A percentile compares a stretch with the other conserved stretches of the same genome.
These are phyloP conservation scores for Datnioides undecimradiatus DNA, from an alignment of 2,113 vertebrate species.

Conservation along the genomic window DNA sequence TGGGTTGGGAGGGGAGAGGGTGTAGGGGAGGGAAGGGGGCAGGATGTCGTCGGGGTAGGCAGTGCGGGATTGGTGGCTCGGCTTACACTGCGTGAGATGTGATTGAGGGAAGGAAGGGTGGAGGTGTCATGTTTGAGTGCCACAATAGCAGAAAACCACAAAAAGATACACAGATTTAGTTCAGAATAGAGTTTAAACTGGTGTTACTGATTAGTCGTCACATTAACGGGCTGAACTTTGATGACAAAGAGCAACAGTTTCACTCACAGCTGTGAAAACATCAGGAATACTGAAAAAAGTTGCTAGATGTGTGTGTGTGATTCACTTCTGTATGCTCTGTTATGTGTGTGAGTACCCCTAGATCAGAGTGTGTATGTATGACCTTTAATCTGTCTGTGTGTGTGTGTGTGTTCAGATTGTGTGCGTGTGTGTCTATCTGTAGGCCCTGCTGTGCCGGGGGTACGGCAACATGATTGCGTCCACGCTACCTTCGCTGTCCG, in stretches of 20 bases:
- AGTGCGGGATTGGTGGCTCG: slow-evolving; percentile 75
- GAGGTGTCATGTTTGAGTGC: slow-evolving; percentile 77
- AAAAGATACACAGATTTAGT: slow-evolving; percentile 60
- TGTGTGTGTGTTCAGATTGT: slow-evolving; percentile 40
- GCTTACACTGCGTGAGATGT: slow-evolving; percentile 85
- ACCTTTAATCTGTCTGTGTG: slow-evolving; percentile 12
- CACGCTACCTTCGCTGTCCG: slow-evolving; percentile 95
- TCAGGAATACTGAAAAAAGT: slow-evolving; percentile 37
- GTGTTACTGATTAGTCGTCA: slow-evolving; percentile 19
- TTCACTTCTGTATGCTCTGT: neutral
- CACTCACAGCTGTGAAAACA: slow-evolving; percentile 68
- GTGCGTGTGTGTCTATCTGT: slow-evolving; percentile 74
- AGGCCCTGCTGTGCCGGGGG: slow-evolving; percentile 75
- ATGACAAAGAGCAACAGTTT: slow-evolving; percentile 63
- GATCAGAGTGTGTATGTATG: neutral
- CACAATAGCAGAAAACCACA: slow-evolving; percentile 70
- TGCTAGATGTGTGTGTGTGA: slow-evolving; percentile 1
- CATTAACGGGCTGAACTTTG: slow-evolving; percentile 44
- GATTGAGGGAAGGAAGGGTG: slow-evolving; percentile 78
- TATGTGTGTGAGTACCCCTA: neutral
- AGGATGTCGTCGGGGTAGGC: slow-evolving; percentile 77
- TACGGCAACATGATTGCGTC: slow-evolving; percentile 87
- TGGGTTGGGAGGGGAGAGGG: slow-evolving; percentile 60
- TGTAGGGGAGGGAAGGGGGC: slow-evolving; percentile 53
- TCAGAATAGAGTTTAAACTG: slow-evolving; percentile 33